Evolutionary conservation across 2,888 invertebrate species (phyloP).

Genomic region (Amiota mariae): DNA sequence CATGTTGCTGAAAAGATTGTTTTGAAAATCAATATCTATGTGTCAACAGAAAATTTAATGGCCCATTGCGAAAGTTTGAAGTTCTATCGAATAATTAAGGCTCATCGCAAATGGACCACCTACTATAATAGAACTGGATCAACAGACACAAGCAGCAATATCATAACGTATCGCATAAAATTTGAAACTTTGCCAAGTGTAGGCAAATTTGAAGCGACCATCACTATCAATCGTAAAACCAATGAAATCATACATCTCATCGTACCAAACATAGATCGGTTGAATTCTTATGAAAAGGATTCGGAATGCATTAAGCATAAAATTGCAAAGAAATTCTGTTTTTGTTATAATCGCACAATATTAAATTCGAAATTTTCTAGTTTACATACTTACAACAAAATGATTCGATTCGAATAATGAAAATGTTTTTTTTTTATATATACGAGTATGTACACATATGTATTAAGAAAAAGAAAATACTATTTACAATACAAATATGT

Average conservation of each 20-base stretch:
- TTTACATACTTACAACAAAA: no score
- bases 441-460: no score
- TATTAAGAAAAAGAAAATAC: no score
- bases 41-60: neutral
- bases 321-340: constrained; percentile 10
- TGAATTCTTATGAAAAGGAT: neutral
- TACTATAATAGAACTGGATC: neutral
- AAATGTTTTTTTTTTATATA: no score
- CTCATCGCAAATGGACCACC: neutral
- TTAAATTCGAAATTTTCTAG: no score
- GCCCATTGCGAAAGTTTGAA: neutral
- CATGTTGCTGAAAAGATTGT: neutral
- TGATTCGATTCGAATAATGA: no score
- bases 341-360: neutral
- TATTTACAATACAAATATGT: no score
- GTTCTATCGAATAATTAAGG: neutral
- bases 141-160: neutral
- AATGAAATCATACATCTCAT: neutral
- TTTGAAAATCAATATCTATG: neutral
- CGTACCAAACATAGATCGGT: neutral
- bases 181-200: neutral
- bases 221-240: neutral
- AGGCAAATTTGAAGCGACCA: neutral
- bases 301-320: neutral
- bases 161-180: neutral